These are phyloP conservation scores for Pilophorus perplexus DNA, from an alignment of 2,888 invertebrate genomes.

Conservation along the genomic window DNA sequence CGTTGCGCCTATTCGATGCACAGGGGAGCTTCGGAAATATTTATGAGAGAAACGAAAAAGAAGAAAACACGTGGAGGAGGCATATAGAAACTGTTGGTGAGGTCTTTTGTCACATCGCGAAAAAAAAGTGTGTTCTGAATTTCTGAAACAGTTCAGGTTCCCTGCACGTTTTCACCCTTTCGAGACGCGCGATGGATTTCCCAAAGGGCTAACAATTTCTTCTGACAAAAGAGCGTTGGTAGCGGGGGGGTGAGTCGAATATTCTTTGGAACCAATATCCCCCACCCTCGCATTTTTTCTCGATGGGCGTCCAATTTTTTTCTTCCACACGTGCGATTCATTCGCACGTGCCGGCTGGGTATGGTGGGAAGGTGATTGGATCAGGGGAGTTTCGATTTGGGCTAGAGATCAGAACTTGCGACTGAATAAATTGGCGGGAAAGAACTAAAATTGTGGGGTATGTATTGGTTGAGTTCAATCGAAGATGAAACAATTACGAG, in stretches of 20 bases:
- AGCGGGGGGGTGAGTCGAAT: too few species aligned
- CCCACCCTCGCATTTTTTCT: too few species aligned
- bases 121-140: constrained; percentile 17
- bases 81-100: background rate
- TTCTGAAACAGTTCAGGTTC: constrained; percentile 16
- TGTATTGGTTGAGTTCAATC: too few species aligned
- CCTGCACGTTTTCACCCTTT: background rate
- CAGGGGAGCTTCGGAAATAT: constrained; percentile 7
- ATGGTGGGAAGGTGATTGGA: too few species aligned
- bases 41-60: constrained; percentile 2
- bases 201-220: constrained; percentile 12
- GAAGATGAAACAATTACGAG: too few species aligned
- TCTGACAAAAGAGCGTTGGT: constrained; percentile 12
- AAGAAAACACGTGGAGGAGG: background rate
- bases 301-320: too few species aligned
- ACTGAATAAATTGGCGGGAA: too few species aligned
- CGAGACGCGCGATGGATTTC: constrained; percentile 6
- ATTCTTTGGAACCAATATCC: too few species aligned
- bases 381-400: too few species aligned
- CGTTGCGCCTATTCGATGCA: background rate
- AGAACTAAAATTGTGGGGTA: too few species aligned
- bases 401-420: too few species aligned
- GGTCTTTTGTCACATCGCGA: constrained; percentile 20
- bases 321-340: background rate
- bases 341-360: constrained; percentile 5